Evolutionary conservation across 2,113 vertebrate genomes (phyloP), one percentile per base, ranked within the genome.

Genomic region (Pomatorhinus ruficollis): DNA sequence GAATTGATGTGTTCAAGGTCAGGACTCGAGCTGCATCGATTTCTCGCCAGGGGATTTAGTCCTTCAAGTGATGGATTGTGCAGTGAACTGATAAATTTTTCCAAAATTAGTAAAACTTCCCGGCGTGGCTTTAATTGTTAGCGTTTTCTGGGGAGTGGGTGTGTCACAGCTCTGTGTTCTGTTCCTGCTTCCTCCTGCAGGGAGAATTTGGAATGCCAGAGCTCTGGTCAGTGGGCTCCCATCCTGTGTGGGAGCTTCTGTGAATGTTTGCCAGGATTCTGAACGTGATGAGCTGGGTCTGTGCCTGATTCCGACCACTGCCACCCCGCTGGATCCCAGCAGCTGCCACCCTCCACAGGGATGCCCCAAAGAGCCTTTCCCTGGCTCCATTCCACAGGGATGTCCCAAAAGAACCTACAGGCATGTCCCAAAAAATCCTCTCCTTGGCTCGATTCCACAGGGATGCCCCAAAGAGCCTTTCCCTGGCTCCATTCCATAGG

Each of bases 1-100:
- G 60, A 31, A 42, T 68, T 74, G 72, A 81, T 86, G 22, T 9
- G 13, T 79, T 87, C 75, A 88, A 93, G 90, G 93, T 90, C 80
- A 65, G 83, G 44, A 31, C 84, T 92, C 57, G 8, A 1, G 35
- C 64, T 60, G 53, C 60, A 86, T 88, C 53, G 94, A 92, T 91
- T 96, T 94, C 70, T 61, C 71, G 69, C 95, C 81, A 83, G 47
- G 61, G 57, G 81, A 87, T 96, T 95, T 82, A 93, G 83, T 60
- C 63, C 63, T 33, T 39, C 50, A 90, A 92, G 52, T 75, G 88
- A 93, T 35, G 47, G 77, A 87, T 78, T 75, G 53, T 57, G 68
- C 22, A 39, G 21, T 16, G n/a, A 79, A 33, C 60, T 33, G 47
- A 77, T 93, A 44, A 5, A 1, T 79, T 77, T 85, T 63, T 81